Evolutionary conservation across 2,888 invertebrate genomes (phyloP).

Genomic region (Melolontha melolontha): DNA sequence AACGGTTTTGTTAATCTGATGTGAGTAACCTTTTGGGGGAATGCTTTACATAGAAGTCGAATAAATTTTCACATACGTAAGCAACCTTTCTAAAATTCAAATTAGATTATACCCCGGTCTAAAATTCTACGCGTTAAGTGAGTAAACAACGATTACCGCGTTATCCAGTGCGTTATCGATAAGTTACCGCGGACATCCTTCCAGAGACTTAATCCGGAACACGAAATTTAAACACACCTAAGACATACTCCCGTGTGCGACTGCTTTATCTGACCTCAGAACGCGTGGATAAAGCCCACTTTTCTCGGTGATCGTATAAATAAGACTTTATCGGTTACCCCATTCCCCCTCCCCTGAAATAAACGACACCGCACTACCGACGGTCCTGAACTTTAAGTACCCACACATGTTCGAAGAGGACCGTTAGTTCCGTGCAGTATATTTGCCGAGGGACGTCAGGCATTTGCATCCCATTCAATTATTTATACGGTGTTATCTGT

Average conservation of each 20-base stretch:
- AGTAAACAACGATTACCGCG: conserved; percentile 17
- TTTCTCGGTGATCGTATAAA: conserved; percentile 39
- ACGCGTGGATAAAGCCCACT: conserved; percentile 26
- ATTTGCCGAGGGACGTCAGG: conserved; percentile 37
- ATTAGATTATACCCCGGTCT: background rate
- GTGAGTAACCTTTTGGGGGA: no score
- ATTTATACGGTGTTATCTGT: conserved; percentile 51
- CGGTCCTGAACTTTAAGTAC: conserved; percentile 41
- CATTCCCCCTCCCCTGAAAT: conserved; percentile 13
- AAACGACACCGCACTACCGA: conserved; percentile 20
- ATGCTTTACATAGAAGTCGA: no score
- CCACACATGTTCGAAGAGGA: conserved; percentile 36
- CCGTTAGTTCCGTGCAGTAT: conserved; percentile 31
- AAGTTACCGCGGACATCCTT: conserved; percentile 15
- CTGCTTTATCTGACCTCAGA: conserved; percentile 29
- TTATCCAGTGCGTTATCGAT: conserved; percentile 23
- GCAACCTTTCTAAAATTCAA: conserved; percentile 16
- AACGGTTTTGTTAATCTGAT: no score
- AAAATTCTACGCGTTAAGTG: conserved; percentile 1
- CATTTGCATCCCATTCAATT: conserved; percentile 52
- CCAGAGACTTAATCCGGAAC: conserved; percentile 9
- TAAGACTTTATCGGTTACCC: conserved; percentile 38
- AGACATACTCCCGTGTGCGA: conserved; percentile 12
- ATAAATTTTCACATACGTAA: no score
- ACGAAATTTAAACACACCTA: conserved; percentile 21